These are phyloP conservation scores for Ormyrus thymus DNA, from an alignment of 2,888 invertebrate genomes.

Conservation along the genomic window DNA sequence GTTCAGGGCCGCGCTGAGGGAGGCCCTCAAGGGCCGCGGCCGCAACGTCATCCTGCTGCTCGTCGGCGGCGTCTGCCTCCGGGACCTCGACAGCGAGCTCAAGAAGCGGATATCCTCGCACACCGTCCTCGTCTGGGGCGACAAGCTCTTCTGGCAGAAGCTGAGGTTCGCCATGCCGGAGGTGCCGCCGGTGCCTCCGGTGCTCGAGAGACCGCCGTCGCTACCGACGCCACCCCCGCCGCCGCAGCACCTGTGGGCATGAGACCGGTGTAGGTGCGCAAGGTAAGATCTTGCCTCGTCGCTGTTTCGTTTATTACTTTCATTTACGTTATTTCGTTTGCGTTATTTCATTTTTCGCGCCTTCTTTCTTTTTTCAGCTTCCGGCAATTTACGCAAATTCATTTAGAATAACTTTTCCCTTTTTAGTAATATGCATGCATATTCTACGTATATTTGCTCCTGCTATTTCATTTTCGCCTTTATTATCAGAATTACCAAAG, in stretches of 20 bases:
- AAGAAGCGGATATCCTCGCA: conserved; percentile 92
- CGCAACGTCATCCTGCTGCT: conserved; percentile 92
- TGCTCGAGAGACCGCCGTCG: conserved; percentile 70
- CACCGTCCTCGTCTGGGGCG: conserved; percentile 94
- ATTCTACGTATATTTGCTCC: too few species aligned
- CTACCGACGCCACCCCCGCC: conserved; percentile 69
- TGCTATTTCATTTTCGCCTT: too few species aligned
- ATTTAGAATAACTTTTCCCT: too few species aligned
- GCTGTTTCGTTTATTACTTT: too few species aligned
- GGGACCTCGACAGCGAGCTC: conserved; percentile 93
- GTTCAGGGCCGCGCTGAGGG: conserved; percentile 94
- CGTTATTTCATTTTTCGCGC: too few species aligned
- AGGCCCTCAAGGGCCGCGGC: conserved; percentile 90
- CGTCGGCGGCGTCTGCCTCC: conserved; percentile 90
- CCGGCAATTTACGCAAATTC: too few species aligned
- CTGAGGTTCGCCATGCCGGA: conserved; percentile 93
- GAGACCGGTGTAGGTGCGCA: conserved; percentile 47
- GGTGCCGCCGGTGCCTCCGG: conserved; percentile 67
- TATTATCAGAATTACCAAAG: too few species aligned
- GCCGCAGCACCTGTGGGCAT: conserved; percentile 83
- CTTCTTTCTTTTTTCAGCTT: too few species aligned
- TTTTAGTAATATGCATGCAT: too few species aligned
- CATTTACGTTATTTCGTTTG: too few species aligned
- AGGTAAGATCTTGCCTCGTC: conserved; percentile 42
- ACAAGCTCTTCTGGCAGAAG: conserved; percentile 98